Evolutionary conservation across 2,888 invertebrate species (phyloP), one percentile per base, ranked within the genome.

Genomic region (Dendrolimus pini): DNA sequence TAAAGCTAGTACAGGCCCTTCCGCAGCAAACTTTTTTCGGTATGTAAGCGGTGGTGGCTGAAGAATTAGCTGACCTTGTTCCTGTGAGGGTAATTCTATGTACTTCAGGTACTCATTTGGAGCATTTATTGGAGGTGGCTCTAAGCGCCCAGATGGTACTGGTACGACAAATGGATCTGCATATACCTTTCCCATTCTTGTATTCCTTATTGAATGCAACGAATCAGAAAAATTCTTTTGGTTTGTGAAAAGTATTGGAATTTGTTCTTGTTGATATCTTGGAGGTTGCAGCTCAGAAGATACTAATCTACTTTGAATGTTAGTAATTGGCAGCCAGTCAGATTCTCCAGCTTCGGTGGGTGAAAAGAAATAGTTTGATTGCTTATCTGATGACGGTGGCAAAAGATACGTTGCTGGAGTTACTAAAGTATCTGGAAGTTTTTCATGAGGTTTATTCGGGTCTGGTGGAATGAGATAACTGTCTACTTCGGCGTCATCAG

Each of bases 321-420:
- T 75, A 1, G 75, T 67, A 56, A 89, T 83, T 2, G 90, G 90
- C 64, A 85, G 80, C 90, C 90, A 90, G 54, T 89, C 90, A 3
- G 78, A 77, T 52, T 75, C 75, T 1, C 70, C 78, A 0, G 82
- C 65, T 60, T 80, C 78, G 30, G 77, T 73, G 1, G 83, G 78
- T 10, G 72, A 67, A 41, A 78, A 80, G 55, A 78, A 82, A 54
- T 71, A 79, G 53, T 80, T 77, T 2, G 69, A 61, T 60, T 79
- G 77, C 59, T 72, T 74, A 41, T 74, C 76, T 59, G 72, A 68
- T 53, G 73, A 62, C 0, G 90, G 90, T 53, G 90, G 90, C 55
- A 86, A 60, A 13, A 90, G 74, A 62, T 82, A 83, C 0, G 87
- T 83, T 0, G 83, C 82, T n/a, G 83, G 86, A 54, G 82, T 80